Evolutionary conservation across 1,140 invertebrate species (phyloP).

Genomic region (Myzus persicae): DNA sequence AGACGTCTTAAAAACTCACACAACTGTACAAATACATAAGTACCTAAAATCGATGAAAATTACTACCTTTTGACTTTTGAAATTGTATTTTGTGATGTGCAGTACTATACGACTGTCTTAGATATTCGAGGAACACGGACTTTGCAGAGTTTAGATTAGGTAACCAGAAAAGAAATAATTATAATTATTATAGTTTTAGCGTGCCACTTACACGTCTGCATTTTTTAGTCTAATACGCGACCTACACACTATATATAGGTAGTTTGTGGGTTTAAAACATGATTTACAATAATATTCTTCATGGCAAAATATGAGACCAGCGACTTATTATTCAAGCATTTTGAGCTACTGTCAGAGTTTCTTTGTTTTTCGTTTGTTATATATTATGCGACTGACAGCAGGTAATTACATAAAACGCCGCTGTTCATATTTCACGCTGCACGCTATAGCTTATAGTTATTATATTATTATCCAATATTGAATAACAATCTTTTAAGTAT

Average conservation of each 20-base stretch:
- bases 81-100: background rate
- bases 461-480: background rate
- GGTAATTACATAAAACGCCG: background rate
- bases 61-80: background rate
- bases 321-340: background rate
- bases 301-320: background rate
- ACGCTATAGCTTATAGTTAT: background rate
- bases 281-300: slow-evolving; percentile 11
- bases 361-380: background rate
- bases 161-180: background rate
- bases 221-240: background rate
- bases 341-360: background rate
- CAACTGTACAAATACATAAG: background rate
- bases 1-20: background rate
- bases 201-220: background rate
- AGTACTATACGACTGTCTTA: background rate
- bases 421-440: background rate
- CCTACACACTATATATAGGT: background rate
- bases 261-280: background rate
- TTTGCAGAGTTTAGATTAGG: background rate
- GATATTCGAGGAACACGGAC: background rate
- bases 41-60: background rate
- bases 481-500: background rate
- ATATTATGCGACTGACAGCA: background rate
- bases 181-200: background rate